Base-by-base conservation (phyloP, 2,888 invertebrate genomes). In the Xanthostigma xanthostigma region DNA sequence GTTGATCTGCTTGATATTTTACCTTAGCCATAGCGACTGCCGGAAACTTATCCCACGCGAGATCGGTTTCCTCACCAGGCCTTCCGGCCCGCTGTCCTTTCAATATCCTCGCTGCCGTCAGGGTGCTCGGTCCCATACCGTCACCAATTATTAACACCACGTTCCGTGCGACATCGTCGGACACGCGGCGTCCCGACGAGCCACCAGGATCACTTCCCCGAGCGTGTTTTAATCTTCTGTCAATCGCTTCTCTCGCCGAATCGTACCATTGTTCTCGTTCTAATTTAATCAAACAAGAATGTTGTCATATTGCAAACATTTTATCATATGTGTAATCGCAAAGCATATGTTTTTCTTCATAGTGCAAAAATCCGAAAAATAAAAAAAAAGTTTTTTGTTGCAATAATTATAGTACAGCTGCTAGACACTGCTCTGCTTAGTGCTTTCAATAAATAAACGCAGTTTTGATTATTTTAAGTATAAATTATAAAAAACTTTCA, bases 81-180 rank as follows among this genome's bases (percentile, higher is more conserved):
- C 68, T 60, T 27, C 74, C 71, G 50, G 64, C 61, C 46, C 76
- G 64, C 59, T 83, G 82, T 1, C 81, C 81, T 44, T 78, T 70
- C 43, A 80, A 71, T 51, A 84, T 81, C 54, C 84, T 69, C 1
- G 81, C 81, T 3, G 82, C 82, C 0, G 84, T 83, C 8, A 80
- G 72, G 1, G 84, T 83, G 14, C 81, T 75, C 56, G 83, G 64
- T 36, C 84, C 83, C 81, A 84, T 81, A n/a, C 84, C 84, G 66
- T 84, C 84, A 5, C 84, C 84, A n/a, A 84, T 75, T 56, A 83
- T 78, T 41, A 84, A 67, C 41, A 84, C 76, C 45, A 83, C 73
- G 64, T 81, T 82, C 55, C 69, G 68, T 35, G 75, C 74, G 13
- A 37, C 36, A 10, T 41, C 9, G 39, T 47, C 35, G 9, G 27